Base-by-base conservation (phyloP, 2,797 vertebrate genomes). In the Danio aesculapii region DNA sequence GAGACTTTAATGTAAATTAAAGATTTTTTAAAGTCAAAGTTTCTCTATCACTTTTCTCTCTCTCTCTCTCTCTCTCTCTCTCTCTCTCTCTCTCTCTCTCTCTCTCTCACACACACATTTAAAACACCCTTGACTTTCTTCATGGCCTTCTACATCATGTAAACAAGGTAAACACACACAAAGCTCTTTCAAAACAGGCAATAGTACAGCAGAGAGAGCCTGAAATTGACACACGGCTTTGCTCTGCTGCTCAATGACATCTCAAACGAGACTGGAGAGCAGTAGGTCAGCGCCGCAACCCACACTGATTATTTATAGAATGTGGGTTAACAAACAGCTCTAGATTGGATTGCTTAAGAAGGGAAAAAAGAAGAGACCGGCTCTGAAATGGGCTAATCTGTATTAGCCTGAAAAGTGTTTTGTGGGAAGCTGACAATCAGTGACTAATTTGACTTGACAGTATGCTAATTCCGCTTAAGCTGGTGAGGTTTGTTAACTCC, bases 401-500 rank as follows among this genome's bases (percentile, higher is more conserved):
- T 87, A 91, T 94, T 94, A 94, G 91, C 88, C 85, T 91, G 67
- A 80, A 89, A 86, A 84, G 87, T 90, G 85, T 87, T 92, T 93
- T 91, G 88, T 85, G 90, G 86, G 87, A 89, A 90, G 82, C 83
- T 83, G 84, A 84, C 82, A 79, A 69, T 84, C 70, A 72, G 77
- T 2, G 84, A 79, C 81, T 90, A 88, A 88, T 88, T 84, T 84
- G 86, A 81, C 77, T 84, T 80, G 84, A 87, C 84, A 83, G 82
- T 64, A 79, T 84, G 86, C 84, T 89, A 87, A 89, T 87, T 87
- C 87, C 43, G 21, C 67, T 77, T 88, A 87, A 88, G 82, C 73
- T 46, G 46, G 49, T 61, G 75, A 84, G 81, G 78, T 74, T 30
- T 67, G 83, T 76, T 84, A 85, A 86, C 69, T 83, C 69, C 44